These are phyloP conservation scores for Neotoma lepida DNA, from an alignment of 2,113 vertebrate genomes.

Conservation along the genomic window DNA sequence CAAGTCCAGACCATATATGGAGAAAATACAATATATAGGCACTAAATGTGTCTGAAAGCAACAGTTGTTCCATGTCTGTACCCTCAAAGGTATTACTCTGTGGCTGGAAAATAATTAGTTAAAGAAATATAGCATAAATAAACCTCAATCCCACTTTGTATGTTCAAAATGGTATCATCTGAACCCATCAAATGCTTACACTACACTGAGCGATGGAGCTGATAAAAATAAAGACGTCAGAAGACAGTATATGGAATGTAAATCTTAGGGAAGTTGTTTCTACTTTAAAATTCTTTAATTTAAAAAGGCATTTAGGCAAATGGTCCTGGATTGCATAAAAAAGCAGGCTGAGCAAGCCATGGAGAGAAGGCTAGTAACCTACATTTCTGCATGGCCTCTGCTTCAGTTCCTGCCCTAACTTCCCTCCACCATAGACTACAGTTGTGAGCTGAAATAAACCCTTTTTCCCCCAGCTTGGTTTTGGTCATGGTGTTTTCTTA, in stretches of 20 bases:
- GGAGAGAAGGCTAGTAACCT: neutral
- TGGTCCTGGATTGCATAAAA: neutral
- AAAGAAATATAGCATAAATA: slow-evolving; percentile 19
- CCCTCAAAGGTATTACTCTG: neutral
- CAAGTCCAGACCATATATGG: slow-evolving; percentile 32
- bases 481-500: neutral
- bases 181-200: slow-evolving; percentile 40
- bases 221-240: neutral
- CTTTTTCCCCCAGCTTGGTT: neutral
- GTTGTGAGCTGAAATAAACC: neutral
- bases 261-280: neutral
- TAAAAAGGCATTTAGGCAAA: too few species aligned
- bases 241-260: neutral
- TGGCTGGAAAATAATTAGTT: neutral
- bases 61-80: neutral
- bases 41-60: slow-evolving; percentile 39
- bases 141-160: neutral
- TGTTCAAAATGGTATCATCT: neutral
- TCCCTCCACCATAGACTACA: neutral
- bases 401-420: neutral
- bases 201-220: neutral
- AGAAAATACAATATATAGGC: slow-evolving; percentile 37
- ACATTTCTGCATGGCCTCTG: neutral
- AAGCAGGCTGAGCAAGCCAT: neutral
- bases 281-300: neutral